Base-by-base conservation (phyloP, 1,140 invertebrate species). In the Scaptomyza montana region DNA sequence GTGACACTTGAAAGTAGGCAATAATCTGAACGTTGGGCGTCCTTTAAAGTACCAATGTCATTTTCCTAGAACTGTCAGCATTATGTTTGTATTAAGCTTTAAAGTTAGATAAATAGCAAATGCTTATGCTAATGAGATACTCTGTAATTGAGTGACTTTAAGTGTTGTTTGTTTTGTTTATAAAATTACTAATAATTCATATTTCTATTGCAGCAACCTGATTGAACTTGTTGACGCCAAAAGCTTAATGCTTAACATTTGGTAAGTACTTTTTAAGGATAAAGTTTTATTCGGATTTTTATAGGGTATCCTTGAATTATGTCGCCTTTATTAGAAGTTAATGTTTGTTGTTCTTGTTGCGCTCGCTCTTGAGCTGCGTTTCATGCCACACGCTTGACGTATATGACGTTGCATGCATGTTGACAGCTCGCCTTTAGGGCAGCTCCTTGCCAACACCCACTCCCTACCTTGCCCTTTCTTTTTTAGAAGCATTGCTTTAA, bases 371-470 rank as follows among this genome's bases (percentile, higher is more conserved):
- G 33, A 54, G 49, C 39, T 46, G 12, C 21, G 43, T 28, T 19
- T 10, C 54, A 13, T 47, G 71, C 33, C 77, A 66, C 69, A 47
- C 55, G 45, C 66, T 77, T 89, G 84, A 89, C 84, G 85, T 84
- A 89, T 89, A 85, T 89, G 84, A 89, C 65, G 77, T 80, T 74
- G 60, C 64, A 89, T 84, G 70, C 73, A 54, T 74, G 66, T 66
- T 89, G 84, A 89, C 84, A 89, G 84, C 73, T 76, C 51, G 79
- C 82, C 72, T 59, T 49, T 45, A 63, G 43, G 65, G 41, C 36
- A 53, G 1, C 47, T 10, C 33, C 19, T 33, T 16, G 56, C 47
- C 33, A n/a, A 12, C n/a, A 25, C 9, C 49, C 41, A 36, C 10
- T 9, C 13, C 21, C 12, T 16, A 16, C 53, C 33, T 25, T 16